Evolutionary conservation across 1,140 invertebrate genomes (phyloP).

Genomic region (Microplitis mediator): DNA sequence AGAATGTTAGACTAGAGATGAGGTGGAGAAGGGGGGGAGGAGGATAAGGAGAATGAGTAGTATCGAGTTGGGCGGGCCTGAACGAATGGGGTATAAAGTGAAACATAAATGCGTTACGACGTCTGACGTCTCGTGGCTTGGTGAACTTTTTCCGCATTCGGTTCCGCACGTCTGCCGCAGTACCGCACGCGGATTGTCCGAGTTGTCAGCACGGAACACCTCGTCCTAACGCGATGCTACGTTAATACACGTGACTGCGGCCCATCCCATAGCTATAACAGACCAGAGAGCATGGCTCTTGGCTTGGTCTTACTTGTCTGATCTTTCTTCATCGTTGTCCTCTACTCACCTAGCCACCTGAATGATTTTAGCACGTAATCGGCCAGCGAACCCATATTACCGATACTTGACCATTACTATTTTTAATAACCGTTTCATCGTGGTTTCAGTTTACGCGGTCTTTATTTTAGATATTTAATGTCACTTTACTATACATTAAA

Average conservation of each 20-base stretch:
- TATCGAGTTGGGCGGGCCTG: slow-evolving; percentile 14
- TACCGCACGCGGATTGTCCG: not conserved
- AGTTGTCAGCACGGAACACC: slow-evolving; percentile 41
- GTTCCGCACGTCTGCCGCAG: not conserved
- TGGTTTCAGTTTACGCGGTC: too few species aligned
- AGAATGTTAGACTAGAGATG: not conserved
- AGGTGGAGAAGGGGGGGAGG: too few species aligned
- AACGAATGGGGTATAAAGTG: not conserved
- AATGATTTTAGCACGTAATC: slow-evolving; percentile 56
- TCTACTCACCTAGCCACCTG: slow-evolving; percentile 48
- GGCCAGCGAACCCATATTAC: slow-evolving; percentile 47
- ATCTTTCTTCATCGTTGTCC: slow-evolving; percentile 15
- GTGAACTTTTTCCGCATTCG: slow-evolving; percentile 36
- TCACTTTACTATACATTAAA: too few species aligned
- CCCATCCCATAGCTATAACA: slow-evolving; percentile 36
- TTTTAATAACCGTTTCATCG: not conserved
- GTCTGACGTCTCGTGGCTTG: slow-evolving; percentile 42
- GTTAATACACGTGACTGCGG: slow-evolving; percentile 53
- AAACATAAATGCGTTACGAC: slow-evolving; percentile 51
- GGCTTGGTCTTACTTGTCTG: not conserved
- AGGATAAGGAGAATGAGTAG: not conserved
- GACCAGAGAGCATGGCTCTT: not conserved
- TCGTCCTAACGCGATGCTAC: slow-evolving; percentile 48
- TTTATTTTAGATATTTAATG: too few species aligned
- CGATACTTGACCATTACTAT: not conserved